Percentiles rank a stretch among this genome's conserved stretches.
Conservation (phyloP, 2,888 invertebrate species). For the Arctia plantaginis region DNA sequence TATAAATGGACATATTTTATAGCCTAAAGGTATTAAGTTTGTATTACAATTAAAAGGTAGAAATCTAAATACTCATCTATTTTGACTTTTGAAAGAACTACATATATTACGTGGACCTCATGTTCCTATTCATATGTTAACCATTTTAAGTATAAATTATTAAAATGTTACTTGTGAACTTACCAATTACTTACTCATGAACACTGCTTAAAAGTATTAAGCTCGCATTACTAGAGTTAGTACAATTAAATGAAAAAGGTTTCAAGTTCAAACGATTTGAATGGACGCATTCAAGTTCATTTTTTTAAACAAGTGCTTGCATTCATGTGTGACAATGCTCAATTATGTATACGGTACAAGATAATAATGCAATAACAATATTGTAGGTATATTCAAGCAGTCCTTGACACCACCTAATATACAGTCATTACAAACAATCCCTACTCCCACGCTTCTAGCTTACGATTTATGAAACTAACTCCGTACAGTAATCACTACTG, state of each 20-base stretch:
- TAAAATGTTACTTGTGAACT: not conserved
- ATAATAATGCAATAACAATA: constrained; percentile 43
- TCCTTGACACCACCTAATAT: constrained; percentile 73
- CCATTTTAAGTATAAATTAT: not conserved
- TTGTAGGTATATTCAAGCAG: constrained; percentile 43
- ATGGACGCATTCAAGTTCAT: constrained; percentile 1
- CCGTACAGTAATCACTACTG: constrained; percentile 53
- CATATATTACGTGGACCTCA: not conserved
- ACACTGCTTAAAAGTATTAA: constrained; percentile 1
- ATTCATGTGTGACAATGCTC: constrained; percentile 37
- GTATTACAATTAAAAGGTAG: not conserved
- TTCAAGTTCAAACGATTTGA: constrained; percentile 12
- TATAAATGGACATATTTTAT: not conserved
- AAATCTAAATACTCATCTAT: not conserved
- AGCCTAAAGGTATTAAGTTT: not conserved
- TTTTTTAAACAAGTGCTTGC: constrained; percentile 12
- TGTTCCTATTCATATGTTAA: not conserved
- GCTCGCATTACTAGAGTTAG: not conserved
- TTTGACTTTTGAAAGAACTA: not conserved
- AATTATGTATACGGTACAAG: constrained; percentile 34
- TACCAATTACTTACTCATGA: not conserved
- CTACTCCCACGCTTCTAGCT: constrained; percentile 72
- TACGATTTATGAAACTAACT: constrained; percentile 67
- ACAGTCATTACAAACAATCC: constrained; percentile 68
- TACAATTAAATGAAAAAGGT: constrained; percentile 2